These are phyloP conservation scores for Xestia sexstrigata DNA, from an alignment of 2,888 invertebrate species.

Conservation along the genomic window DNA sequence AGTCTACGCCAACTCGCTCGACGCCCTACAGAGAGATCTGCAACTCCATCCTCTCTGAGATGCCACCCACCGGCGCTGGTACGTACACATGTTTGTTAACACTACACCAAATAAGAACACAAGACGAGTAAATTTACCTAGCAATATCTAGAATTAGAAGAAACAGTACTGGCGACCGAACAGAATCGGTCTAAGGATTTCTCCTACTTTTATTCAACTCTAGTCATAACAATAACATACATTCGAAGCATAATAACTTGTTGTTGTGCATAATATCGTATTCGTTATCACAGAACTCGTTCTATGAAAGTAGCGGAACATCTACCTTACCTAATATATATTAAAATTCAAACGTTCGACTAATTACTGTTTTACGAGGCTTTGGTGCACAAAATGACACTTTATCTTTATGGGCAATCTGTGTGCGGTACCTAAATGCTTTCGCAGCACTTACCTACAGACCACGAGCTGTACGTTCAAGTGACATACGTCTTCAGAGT, in stretches of 20 bases:
- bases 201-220: too few species aligned
- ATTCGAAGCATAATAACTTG: neutral
- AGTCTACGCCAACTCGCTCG: conserved; percentile 92
- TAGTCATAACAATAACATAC: too few species aligned
- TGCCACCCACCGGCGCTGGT: conserved; percentile 93
- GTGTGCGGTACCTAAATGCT: conserved; percentile 3
- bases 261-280: neutral
- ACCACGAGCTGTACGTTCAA: neutral
- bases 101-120: neutral
- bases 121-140: neutral
- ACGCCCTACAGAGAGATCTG: conserved; percentile 96
- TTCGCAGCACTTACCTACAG: neutral
- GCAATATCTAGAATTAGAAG: neutral
- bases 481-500: neutral
- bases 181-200: too few species aligned
- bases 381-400: conserved; percentile 5
- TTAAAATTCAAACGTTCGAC: neutral
- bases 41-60: conserved; percentile 94
- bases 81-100: conserved; percentile 54
- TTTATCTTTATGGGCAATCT: conserved; percentile 23
- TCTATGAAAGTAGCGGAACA: conserved; percentile 11
- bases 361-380: conserved; percentile 37
- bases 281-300: too few species aligned
- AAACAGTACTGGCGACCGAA: too few species aligned
- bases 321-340: neutral